phyloP scores from a whole-genome alignment of 2,113 vertebrate species.

The Ageneiosus marmoratus region DNA sequence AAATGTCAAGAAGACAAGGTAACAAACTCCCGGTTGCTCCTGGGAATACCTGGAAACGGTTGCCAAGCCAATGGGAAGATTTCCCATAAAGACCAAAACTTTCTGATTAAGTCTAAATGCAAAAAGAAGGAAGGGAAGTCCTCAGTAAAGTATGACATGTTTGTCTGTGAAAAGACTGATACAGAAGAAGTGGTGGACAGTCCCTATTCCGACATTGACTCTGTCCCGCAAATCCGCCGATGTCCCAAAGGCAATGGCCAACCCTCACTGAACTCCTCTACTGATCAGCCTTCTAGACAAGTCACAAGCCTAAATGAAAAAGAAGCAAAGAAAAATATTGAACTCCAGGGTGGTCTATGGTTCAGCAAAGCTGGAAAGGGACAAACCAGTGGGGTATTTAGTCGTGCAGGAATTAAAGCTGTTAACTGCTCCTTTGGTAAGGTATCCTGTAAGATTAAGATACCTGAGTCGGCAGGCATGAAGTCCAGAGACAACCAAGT shows the following conservation, averaged over 20 bases:
- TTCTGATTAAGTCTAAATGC: constrained; percentile 60
- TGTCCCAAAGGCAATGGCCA: constrained; percentile 73
- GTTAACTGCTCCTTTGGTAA: constrained; percentile 62
- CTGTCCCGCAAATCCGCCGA: constrained; percentile 71
- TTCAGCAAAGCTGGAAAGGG: constrained; percentile 74
- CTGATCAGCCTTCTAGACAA: constrained; percentile 32
- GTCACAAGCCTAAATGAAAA: constrained; percentile 47
- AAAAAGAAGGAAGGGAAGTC: constrained; percentile 66
- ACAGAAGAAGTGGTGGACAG: constrained; percentile 61
- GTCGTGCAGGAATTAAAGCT: constrained; percentile 62
- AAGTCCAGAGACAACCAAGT: constrained; percentile 41
- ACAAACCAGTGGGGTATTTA: constrained; percentile 67
- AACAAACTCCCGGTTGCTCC: constrained; percentile 8
- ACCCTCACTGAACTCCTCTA: constrained; percentile 45
- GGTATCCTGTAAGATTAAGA: constrained; percentile 68
- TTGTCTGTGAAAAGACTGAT: constrained; percentile 50
- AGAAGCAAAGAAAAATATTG: constrained; percentile 68
- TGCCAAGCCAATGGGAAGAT: constrained; percentile 60
- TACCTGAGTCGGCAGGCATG: constrained; percentile 36
- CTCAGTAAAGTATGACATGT: constrained; percentile 50
- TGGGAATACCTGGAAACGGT: constrained; percentile 39
- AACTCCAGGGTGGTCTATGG: constrained; percentile 72
- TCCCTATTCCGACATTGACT: constrained; percentile 74
- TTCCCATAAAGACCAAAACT: constrained; percentile 59
- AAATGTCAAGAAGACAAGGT: constrained; percentile 46